phyloP scores from a whole-genome alignment of 2,113 vertebrate genomes.

The Solea solea region DNA sequence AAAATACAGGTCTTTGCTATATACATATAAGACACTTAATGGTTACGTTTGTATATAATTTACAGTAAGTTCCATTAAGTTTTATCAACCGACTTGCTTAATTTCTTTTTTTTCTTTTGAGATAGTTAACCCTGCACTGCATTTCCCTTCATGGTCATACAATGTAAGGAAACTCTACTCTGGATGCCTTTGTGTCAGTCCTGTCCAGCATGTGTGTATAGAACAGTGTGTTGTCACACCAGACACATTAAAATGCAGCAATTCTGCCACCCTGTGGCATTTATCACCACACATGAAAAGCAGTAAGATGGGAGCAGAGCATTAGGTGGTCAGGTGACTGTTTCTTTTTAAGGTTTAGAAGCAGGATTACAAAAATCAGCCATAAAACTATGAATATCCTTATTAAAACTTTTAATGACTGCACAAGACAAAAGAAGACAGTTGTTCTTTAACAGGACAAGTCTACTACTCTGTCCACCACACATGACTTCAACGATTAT shows the following conservation, averaged over 20 bases:
- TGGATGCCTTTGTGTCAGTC: too few relatives aligned
- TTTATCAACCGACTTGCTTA: too few relatives aligned
- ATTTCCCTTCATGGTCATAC: too few relatives aligned
- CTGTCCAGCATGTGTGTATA: too few relatives aligned
- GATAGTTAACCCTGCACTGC: too few relatives aligned
- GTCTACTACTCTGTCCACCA: constrained; percentile 2
- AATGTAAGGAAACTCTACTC: too few relatives aligned
- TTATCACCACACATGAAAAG: not conserved
- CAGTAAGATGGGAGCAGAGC: not conserved
- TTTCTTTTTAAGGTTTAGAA: not conserved
- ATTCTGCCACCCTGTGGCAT: not conserved
- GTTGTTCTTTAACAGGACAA: constrained; percentile 39
- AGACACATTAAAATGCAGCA: not conserved
- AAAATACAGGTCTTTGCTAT: too few relatives aligned
- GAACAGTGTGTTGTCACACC: not conserved
- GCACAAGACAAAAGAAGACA: constrained; percentile 47
- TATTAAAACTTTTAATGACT: constrained; percentile 64
- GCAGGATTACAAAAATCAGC: too few relatives aligned
- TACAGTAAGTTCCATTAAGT: too few relatives aligned
- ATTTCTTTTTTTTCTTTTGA: too few relatives aligned
- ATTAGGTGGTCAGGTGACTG: not conserved
- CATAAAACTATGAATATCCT: not conserved
- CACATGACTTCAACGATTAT: constrained; percentile 13
- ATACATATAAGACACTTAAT: not conserved
- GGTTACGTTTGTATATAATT: not conserved